Percentiles rank a stretch among this genome's conserved stretches.
Evolutionary conservation across 2,888 invertebrate genomes (phyloP).

Genomic region (Acanthoscelides obtectus): DNA sequence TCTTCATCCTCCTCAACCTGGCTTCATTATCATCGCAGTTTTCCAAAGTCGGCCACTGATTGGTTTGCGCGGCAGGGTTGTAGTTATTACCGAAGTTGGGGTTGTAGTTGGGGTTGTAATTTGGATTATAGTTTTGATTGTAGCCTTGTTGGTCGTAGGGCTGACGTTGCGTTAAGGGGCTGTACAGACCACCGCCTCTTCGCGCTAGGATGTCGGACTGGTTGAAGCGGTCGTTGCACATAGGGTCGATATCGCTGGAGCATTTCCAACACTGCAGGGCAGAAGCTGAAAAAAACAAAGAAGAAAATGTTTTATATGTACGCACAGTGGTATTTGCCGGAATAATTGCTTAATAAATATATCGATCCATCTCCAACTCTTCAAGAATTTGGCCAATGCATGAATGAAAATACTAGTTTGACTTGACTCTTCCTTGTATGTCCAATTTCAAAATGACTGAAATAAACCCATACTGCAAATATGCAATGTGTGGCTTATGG

Average conservation of each 20-base stretch:
- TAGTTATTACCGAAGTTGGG: slow-evolving; percentile 21
- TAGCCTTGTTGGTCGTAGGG: slow-evolving; percentile 39
- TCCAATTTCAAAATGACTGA: too few species aligned
- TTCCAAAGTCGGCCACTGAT: slow-evolving; percentile 20
- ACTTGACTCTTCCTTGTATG: too few species aligned
- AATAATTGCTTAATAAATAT: too few species aligned
- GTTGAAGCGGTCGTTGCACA: slow-evolving; percentile 71
- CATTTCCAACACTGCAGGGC: slow-evolving; percentile 73
- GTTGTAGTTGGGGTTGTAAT: slow-evolving; percentile 40
- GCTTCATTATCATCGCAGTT: slow-evolving; percentile 30
- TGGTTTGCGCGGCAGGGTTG: slow-evolving; percentile 6
- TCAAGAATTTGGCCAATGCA: too few species aligned
- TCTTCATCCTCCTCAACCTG: slow-evolving; percentile 36
- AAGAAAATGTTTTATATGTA: neutral
- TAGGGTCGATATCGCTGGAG: slow-evolving; percentile 64
- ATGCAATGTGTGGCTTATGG: too few species aligned
- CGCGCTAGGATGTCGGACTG: slow-evolving; percentile 42
- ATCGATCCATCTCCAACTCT: too few species aligned
- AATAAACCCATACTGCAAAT: too few species aligned
- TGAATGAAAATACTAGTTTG: too few species aligned
- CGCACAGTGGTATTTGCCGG: too few species aligned
- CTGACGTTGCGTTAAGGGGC: slow-evolving; percentile 19
- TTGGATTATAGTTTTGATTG: slow-evolving; percentile 16
- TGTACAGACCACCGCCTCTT: slow-evolving; percentile 14
- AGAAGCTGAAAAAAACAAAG: slow-evolving; percentile 51